Percentiles rank a stretch among this genome's conserved stretches.
Evolutionary conservation across 2,888 invertebrate species (phyloP).

Genomic region (Dicranocentrus wangi): DNA sequence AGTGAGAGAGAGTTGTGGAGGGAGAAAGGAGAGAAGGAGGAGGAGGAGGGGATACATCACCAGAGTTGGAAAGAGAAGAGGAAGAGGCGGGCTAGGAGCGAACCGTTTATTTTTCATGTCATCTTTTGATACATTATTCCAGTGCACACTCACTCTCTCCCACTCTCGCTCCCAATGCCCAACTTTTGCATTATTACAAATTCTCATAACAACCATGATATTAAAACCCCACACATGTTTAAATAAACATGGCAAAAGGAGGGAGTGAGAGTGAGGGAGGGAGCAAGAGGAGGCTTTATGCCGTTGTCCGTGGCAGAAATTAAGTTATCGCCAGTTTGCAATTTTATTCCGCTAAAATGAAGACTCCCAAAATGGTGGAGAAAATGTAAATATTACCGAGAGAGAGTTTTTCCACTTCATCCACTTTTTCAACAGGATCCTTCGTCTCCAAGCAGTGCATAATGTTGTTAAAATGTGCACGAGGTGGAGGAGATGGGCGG

Average conservation of each 20-base stretch:
- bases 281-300: background rate
- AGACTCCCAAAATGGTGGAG: no score
- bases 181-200: background rate
- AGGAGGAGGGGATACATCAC: background rate
- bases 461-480: no score
- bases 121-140: background rate
- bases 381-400: no score
- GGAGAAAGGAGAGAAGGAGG: slow-evolving; percentile 4
- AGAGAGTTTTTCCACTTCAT: no score
- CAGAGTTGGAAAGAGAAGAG: slow-evolving; percentile 1
- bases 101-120: slow-evolving; percentile 20
- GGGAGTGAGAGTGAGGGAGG: background rate
- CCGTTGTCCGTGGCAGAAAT: no score
- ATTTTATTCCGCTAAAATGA: slow-evolving; percentile 58
- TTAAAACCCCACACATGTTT: background rate
- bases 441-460: no score
- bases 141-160: background rate
- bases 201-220: background rate
- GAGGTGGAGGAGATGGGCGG: no score
- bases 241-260: background rate
- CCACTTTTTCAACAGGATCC: no score
- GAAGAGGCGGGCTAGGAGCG: background rate
- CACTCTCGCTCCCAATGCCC: background rate
- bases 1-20: no score
- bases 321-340: slow-evolving; percentile 68